Evolutionary conservation across 2,888 invertebrate genomes (phyloP).

Genomic region (Diarsia mendica): DNA sequence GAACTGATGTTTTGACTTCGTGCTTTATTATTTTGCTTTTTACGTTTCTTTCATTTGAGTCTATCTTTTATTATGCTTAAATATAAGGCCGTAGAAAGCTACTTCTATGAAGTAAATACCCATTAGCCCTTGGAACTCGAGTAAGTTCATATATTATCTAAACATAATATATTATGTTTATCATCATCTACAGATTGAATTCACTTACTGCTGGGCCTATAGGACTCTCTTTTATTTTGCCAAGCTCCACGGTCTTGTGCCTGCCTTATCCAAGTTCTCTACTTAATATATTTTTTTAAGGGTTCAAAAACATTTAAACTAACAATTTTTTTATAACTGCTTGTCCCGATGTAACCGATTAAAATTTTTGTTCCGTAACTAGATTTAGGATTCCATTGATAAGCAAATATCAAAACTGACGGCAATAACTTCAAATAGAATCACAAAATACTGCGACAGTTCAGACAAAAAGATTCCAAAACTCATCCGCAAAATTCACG

Average conservation of each 20-base stretch:
- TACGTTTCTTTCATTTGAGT: neutral
- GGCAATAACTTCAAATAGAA: neutral
- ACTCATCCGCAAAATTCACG: constrained; percentile 32
- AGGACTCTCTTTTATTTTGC: too few species aligned
- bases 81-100: neutral
- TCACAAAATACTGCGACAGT: neutral
- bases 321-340: neutral
- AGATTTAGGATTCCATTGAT: neutral
- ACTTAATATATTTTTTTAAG: too few species aligned
- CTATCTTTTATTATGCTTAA: neutral
- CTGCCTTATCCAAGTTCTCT: too few species aligned
- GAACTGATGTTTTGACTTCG: neutral
- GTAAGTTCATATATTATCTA: too few species aligned
- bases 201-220: too few species aligned
- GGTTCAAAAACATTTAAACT: too few species aligned
- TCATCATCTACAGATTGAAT: too few species aligned
- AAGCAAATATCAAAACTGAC: neutral
- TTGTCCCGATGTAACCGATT: neutral
- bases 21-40: neutral
- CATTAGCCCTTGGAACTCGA: too few species aligned
- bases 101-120: neutral
- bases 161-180: too few species aligned
- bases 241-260: too few species aligned
- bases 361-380: too few species aligned
- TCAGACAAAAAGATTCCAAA: constrained; percentile 17